Evolutionary conservation across 2,113 vertebrate genomes (phyloP).

Genomic region (Rattus norvegicus): DNA sequence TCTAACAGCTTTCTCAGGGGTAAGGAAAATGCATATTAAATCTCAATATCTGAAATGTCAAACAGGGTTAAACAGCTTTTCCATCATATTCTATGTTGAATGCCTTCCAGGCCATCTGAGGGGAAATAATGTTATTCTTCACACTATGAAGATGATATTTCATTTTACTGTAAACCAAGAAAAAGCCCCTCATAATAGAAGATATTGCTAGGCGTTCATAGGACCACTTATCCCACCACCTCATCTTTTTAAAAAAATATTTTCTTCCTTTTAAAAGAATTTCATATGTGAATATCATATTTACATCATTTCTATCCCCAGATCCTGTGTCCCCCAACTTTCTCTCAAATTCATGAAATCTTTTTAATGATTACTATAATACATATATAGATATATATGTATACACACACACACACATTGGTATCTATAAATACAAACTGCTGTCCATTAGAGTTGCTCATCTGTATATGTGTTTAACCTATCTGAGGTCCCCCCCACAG

Average conservation of each 20-base stretch:
- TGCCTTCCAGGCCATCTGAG: constrained; percentile 52
- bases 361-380: background rate
- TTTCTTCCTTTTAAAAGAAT: background rate
- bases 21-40: constrained; percentile 58
- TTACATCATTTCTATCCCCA: background rate
- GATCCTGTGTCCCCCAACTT: background rate
- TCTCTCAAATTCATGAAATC: background rate
- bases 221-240: background rate
- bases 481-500: background rate
- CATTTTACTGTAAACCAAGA: constrained; percentile 13
- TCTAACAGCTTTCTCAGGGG: background rate
- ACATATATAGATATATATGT: background rate
- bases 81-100: constrained; percentile 1
- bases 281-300: background rate
- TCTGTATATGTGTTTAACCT: background rate
- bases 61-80: constrained; percentile 34
- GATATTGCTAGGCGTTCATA: background rate
- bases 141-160: background rate
- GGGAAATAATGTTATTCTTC: constrained; percentile 29
- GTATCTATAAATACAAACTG: background rate
- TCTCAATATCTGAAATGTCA: constrained; percentile 36
- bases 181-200: background rate
- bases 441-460: background rate
- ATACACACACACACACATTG: background rate
- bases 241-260: background rate